Base-by-base conservation (phyloP, 2,113 vertebrate genomes). In the Mustela lutreola region DNA sequence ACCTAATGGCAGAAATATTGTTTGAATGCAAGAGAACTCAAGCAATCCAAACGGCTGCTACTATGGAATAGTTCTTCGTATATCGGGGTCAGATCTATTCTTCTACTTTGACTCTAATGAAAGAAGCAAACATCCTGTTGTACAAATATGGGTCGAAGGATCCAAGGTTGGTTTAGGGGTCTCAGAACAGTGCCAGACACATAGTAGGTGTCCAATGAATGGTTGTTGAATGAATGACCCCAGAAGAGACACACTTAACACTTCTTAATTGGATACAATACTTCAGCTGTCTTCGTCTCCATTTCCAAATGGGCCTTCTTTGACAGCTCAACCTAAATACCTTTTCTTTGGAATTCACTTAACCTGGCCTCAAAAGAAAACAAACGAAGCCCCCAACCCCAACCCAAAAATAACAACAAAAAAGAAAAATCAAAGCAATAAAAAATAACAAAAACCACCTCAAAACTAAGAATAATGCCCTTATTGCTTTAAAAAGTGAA, bases 1-100 rank as follows among this genome's bases (percentile, higher is more conserved):
- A 97, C 93, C 99, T 99, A 76, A 93, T 11, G 65, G 62, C 65
- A 85, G 76, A 96, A 76, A 96, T 9, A 36, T 11, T 14, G 19
- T n/a, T 62, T 53, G 3, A 80, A 91, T 0, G 16, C 31, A 28
- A 28, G 45, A 39, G 24, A n/a, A 56, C 31, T 71, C 19, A 81
- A 78, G 62, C 81, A 73, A 39, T 65, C 28, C 62, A 81, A 28
- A 84, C 21, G 2, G 19, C 3, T 11, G 75, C 53, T 50, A 24
- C 39, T 36, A 58, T 15, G 36, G 33, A 85, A 76, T 0, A 65
- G 71, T 60, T 73, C 39, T 58, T 4, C 24, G 6, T 16, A 50
- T 63, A 19, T 26, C 21, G 36, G 1, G 22, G 50, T 11, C 26
- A 31, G 24, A 36, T 88, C 14, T 50, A 39, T 14, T 63, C n/a